Evolutionary conservation across 2,888 invertebrate genomes (phyloP).

Genomic region (Eupithecia insigniata): DNA sequence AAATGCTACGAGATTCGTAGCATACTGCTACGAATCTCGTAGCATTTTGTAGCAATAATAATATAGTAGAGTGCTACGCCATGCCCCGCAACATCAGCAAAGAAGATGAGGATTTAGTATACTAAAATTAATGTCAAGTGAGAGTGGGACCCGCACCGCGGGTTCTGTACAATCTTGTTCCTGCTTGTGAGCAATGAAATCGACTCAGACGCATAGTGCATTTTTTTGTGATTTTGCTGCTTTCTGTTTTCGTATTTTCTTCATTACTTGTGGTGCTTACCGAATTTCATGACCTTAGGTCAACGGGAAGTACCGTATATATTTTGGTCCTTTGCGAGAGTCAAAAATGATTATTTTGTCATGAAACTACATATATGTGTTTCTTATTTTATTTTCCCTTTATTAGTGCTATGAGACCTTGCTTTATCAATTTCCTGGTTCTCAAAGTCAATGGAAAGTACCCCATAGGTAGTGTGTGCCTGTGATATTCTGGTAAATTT

Average conservation of each 20-base stretch:
- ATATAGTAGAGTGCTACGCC: neutral
- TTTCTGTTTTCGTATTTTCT: neutral
- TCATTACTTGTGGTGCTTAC: neutral
- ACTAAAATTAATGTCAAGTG: neutral
- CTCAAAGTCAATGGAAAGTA: no score
- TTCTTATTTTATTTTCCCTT: no score
- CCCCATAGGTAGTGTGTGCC: no score
- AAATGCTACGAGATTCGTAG: conserved; percentile 1
- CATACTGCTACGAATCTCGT: neutral
- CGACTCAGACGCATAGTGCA: neutral
- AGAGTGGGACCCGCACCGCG: neutral
- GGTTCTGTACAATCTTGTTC: neutral
- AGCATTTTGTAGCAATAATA: neutral
- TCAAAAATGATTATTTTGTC: no score
- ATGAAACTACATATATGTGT: no score
- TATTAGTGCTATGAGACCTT: no score
- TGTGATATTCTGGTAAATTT: no score
- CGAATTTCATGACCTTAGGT: neutral
- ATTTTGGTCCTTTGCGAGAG: neutral
- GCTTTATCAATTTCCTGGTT: no score
- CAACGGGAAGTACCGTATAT: neutral
- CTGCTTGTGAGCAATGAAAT: neutral
- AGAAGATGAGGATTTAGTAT: neutral
- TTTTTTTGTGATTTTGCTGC: neutral
- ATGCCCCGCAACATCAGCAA: neutral